Conservation (phyloP, 2,113 vertebrate species). For the Lepus americanus region DNA sequence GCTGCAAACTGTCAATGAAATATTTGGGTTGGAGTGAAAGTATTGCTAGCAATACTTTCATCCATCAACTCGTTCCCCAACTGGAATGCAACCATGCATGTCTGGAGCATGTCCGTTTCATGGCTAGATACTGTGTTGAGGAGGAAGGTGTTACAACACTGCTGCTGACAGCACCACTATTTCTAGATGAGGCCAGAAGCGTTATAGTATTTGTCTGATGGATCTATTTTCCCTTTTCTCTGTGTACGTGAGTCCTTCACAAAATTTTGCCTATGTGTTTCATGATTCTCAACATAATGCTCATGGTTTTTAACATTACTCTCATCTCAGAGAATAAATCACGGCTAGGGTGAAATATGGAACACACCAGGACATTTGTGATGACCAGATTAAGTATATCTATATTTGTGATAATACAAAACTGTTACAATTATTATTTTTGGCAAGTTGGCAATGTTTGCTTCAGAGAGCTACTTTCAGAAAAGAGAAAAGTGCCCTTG, state of each 20-base stretch:
- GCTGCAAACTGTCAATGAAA: neutral
- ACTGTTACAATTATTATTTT: constrained; percentile 30
- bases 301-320: constrained; percentile 4
- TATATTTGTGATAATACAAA: constrained; percentile 42
- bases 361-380: neutral
- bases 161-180: neutral
- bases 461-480: constrained; percentile 44
- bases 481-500: neutral
- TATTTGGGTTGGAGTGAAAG: neutral
- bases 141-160: neutral
- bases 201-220: constrained; percentile 16
- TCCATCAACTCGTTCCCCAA: neutral
- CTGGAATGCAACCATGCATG: neutral
- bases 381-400: constrained; percentile 38
- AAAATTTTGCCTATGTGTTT: neutral
- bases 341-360: neutral
- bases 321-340: constrained; percentile 39
- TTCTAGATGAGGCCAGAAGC: neutral
- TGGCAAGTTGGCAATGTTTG: neutral
- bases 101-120: neutral
- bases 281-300: neutral
- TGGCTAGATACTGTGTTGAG: neutral
- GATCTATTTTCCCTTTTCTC: neutral
- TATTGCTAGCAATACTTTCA: neutral
- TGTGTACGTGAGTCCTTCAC: neutral